phyloP scores from a whole-genome alignment of 2,113 vertebrate species.

The Brachyhypopomus gauderio region DNA sequence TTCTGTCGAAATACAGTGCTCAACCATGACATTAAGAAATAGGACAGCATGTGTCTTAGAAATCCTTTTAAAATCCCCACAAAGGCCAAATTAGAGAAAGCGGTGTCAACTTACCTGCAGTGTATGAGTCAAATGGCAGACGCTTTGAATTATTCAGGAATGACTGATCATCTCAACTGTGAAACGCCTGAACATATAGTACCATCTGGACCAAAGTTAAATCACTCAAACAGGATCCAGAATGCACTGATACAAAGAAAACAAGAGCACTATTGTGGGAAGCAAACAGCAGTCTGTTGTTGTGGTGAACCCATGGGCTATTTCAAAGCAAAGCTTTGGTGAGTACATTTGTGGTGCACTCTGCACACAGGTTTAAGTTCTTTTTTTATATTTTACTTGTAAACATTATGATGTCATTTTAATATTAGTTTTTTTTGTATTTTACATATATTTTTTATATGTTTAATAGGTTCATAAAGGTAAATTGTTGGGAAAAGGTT shows the following conservation, averaged over 20 bases:
- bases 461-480: no score
- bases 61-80: not conserved
- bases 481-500: no score
- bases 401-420: no score
- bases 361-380: not conserved
- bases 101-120: constrained; percentile 14
- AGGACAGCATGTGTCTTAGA: no score
- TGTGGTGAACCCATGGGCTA: not conserved
- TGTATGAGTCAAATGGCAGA: not conserved
- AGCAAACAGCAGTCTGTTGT: constrained; percentile 50
- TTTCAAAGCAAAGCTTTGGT: not conserved
- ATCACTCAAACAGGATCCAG: constrained; percentile 62
- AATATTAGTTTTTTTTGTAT: no score
- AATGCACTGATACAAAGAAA: constrained; percentile 47
- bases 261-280: constrained; percentile 64
- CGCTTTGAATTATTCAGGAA: not conserved
- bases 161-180: constrained; percentile 32
- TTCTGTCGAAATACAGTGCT: no score
- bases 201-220: constrained; percentile 43
- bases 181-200: constrained; percentile 38
- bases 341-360: not conserved
- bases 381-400: not conserved
- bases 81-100: not conserved
- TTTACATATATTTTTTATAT: no score
- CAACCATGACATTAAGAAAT: no score